These are phyloP conservation scores for Apodemus sylvaticus DNA, from an alignment of 2,113 vertebrate genomes.

Conservation along the genomic window DNA sequence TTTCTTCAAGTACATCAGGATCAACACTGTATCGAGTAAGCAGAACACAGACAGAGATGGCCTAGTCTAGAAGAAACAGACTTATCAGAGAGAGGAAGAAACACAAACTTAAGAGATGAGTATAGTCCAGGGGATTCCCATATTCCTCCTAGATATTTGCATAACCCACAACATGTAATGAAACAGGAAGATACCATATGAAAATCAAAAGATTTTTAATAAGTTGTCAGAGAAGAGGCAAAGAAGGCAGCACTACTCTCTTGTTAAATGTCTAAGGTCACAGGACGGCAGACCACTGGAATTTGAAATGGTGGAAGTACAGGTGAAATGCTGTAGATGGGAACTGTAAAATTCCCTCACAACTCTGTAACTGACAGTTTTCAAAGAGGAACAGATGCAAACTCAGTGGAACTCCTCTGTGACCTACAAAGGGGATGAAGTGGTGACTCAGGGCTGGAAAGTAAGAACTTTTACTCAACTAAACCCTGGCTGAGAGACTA, in stretches of 20 bases:
- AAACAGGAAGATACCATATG: not conserved
- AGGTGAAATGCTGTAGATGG: not conserved
- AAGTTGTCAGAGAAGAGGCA: not conserved
- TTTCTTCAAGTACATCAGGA: not conserved
- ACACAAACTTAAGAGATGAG: not conserved
- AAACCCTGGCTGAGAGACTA: not conserved
- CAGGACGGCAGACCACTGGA: not conserved
- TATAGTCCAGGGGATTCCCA: not conserved
- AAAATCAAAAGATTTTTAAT: not conserved
- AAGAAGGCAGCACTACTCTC: not conserved
- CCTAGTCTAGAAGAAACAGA: not conserved
- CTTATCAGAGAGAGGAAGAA: not conserved
- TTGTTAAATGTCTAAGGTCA: not conserved
- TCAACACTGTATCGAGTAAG: not conserved
- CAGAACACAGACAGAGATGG: not conserved
- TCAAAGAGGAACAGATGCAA: not conserved
- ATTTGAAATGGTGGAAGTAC: not conserved
- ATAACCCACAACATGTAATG: no score
- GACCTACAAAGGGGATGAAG: not conserved
- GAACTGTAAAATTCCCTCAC: no score
- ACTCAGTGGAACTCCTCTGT: not conserved
- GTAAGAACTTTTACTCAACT: not conserved
- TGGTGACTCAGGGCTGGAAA: not conserved
- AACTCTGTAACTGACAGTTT: not conserved
- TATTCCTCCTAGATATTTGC: not conserved